Percentiles rank a stretch among this genome's conserved stretches.
Conservation (phyloP, 1,140 invertebrate genomes). For the Leptonema lineaticorne region DNA sequence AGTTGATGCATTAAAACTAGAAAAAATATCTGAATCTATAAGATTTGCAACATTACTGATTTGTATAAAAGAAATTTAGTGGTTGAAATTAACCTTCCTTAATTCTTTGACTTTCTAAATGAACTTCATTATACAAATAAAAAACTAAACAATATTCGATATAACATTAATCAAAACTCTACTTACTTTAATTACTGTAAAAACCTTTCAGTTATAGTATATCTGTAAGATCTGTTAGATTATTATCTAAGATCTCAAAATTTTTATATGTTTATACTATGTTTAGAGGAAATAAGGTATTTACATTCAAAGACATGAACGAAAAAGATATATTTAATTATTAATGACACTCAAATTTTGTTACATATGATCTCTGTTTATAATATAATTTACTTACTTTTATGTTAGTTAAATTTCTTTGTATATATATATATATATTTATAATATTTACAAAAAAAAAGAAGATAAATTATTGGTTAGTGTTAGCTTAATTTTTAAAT, state of each 20-base stretch:
- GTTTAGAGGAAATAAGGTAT: not conserved
- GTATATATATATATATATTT: not conserved
- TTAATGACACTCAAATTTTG: not conserved
- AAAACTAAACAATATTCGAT: too few species aligned
- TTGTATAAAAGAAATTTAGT: too few species aligned
- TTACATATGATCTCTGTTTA: conserved; percentile 18
- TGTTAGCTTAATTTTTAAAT: not conserved
- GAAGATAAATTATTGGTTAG: not conserved
- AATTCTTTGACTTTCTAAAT: too few species aligned
- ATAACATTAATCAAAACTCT: too few species aligned
- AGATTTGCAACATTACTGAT: too few species aligned
- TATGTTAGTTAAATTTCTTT: not conserved
- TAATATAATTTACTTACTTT: not conserved
- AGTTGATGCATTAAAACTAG: too few species aligned
- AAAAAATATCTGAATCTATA: too few species aligned
- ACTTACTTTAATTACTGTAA: too few species aligned
- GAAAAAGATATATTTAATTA: not conserved
- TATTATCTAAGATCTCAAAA: not conserved
- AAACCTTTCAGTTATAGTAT: not conserved
- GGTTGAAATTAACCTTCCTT: too few species aligned
- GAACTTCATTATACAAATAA: too few species aligned
- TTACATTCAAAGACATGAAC: not conserved
- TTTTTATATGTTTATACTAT: not conserved
- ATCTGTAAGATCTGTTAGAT: not conserved
- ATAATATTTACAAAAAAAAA: not conserved